Percentiles rank a stretch among this genome's conserved stretches.
These are phyloP conservation scores for Callionymus lyra DNA, from an alignment of 2,113 vertebrate genomes.

Conservation along the genomic window DNA sequence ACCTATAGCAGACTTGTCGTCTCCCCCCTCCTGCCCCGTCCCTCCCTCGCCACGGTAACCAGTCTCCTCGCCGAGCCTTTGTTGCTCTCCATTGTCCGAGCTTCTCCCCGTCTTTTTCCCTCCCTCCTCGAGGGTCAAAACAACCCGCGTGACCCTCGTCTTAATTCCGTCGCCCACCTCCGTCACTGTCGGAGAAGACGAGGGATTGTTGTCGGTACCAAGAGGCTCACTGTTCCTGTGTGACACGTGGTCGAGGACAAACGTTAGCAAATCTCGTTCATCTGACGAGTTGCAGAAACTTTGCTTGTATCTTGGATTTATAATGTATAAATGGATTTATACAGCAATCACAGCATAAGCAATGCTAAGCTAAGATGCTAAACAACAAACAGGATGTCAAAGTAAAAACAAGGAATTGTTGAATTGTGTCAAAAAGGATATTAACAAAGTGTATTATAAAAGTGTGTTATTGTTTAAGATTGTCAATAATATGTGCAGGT, in stretches of 20 bases:
- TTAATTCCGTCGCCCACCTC: background rate
- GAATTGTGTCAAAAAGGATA: too few relatives aligned
- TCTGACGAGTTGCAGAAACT: too few relatives aligned
- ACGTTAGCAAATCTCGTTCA: too few relatives aligned
- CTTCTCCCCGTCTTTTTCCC: constrained; percentile 7
- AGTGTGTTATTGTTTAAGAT: too few relatives aligned
- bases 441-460: too few relatives aligned
- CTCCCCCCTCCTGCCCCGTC: background rate
- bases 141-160: constrained; percentile 10
- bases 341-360: too few relatives aligned
- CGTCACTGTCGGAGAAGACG: constrained; percentile 11
- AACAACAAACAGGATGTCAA: too few relatives aligned
- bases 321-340: too few relatives aligned
- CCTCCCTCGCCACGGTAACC: constrained; percentile 2
- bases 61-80: constrained; percentile 9
- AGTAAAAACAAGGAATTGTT: too few relatives aligned
- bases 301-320: too few relatives aligned
- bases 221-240: constrained; percentile 38
- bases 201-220: constrained; percentile 60
- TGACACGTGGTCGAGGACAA: background rate
- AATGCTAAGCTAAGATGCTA: too few relatives aligned
- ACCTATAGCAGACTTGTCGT: constrained; percentile 1
- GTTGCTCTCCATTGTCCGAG: constrained; percentile 15
- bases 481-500: too few relatives aligned
- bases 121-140: constrained; percentile 2